Conservation (phyloP, 2,888 invertebrate genomes). For the Hyppa rectilinea region DNA sequence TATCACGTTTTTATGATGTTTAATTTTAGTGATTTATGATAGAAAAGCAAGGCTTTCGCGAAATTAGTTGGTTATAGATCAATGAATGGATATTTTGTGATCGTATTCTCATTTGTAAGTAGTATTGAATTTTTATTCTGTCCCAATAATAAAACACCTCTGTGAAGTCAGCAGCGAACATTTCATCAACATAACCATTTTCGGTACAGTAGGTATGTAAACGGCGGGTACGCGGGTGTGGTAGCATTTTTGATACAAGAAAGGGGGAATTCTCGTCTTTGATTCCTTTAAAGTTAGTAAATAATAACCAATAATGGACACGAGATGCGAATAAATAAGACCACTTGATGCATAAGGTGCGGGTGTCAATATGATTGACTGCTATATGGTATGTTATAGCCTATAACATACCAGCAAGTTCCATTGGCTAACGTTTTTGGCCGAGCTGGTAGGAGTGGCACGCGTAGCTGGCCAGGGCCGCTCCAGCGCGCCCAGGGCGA, state of each 20-base stretch:
- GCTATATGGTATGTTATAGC: too few species aligned
- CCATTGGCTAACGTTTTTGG: conserved; percentile 6
- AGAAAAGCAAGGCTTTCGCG: conserved; percentile 11
- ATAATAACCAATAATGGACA: too few species aligned
- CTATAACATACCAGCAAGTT: conserved; percentile 5
- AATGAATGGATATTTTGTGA: neutral
- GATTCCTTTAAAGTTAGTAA: too few species aligned
- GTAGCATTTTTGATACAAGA: too few species aligned
- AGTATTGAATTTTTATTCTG: neutral
- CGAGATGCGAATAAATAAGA: too few species aligned
- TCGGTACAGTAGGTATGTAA: too few species aligned
- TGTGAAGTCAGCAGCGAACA: neutral
- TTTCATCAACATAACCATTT: conserved; percentile 9
- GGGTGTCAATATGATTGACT: neutral
- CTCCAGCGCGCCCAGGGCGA: neutral
- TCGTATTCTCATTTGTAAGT: neutral
- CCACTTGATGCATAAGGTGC: neutral
- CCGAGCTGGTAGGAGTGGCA: conserved; percentile 4
- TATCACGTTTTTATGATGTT: conserved; percentile 51
- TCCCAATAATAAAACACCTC: neutral
- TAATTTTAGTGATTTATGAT: conserved; percentile 51
- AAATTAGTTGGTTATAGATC: conserved; percentile 8
- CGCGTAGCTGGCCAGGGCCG: conserved; percentile 8
- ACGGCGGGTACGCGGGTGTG: too few species aligned
- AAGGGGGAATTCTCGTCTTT: neutral